Conservation (phyloP, 2,888 invertebrate species). For the Agriotes lineatus region DNA sequence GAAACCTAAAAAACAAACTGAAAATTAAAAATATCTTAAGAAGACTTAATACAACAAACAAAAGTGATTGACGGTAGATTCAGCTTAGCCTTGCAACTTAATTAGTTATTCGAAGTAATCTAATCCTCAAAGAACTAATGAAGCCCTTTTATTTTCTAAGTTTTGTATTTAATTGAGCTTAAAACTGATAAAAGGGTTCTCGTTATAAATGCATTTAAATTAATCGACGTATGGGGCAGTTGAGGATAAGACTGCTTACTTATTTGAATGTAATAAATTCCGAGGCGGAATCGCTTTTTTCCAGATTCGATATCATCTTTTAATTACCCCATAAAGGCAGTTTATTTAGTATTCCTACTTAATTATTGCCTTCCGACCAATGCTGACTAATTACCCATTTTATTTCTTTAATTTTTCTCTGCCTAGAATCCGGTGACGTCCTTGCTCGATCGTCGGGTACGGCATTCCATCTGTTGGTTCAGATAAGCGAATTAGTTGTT, state of each 20-base stretch:
- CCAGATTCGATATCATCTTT: constrained; percentile 26
- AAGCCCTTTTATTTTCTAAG: not conserved
- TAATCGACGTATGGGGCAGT: constrained; percentile 15
- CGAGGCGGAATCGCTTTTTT: constrained; percentile 15
- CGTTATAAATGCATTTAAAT: constrained; percentile 32
- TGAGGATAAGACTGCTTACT: constrained; percentile 22
- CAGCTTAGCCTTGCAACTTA: no score
- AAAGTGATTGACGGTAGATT: no score
- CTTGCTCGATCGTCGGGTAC: not conserved
- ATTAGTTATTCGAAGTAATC: not conserved
- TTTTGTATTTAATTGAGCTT: not conserved
- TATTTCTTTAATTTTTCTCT: constrained; percentile 17
- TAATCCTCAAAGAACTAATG: not conserved
- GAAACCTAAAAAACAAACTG: no score
- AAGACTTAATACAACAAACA: no score
- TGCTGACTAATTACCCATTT: constrained; percentile 13
- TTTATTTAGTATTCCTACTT: constrained; percentile 28
- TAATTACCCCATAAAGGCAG: constrained; percentile 24
- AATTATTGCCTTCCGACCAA: constrained; percentile 6
- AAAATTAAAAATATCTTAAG: no score
- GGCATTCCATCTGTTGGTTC: constrained; percentile 3
- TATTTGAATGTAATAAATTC: constrained; percentile 32
- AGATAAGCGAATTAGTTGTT: constrained; percentile 26
- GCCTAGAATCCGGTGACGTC: constrained; percentile 2
- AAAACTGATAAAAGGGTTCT: constrained; percentile 17